Percentiles rank a stretch among this genome's conserved stretches.
phyloP scores from a whole-genome alignment of 2,113 vertebrate genomes.

The Etheostoma cragini region DNA sequence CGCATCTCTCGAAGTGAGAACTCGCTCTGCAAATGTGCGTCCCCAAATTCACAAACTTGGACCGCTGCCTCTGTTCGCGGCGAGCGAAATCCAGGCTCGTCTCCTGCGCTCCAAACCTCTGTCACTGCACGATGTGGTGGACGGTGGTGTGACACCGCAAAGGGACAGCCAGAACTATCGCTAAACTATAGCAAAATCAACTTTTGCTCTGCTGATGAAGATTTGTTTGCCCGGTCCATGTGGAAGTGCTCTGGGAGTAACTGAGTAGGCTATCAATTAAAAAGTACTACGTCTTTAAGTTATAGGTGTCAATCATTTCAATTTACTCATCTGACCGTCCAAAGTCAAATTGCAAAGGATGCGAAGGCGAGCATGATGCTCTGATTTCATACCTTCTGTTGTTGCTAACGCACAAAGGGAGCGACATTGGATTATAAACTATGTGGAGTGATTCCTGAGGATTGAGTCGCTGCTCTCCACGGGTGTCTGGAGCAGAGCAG shows the following conservation, averaged over 20 bases:
- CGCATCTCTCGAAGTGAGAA: slow-evolving; percentile 31
- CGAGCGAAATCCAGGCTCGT: not conserved
- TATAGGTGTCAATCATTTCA: not conserved
- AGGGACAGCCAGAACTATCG: slow-evolving; percentile 1
- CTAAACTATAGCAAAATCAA: slow-evolving; percentile 44
- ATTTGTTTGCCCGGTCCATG: not conserved
- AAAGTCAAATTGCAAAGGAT: not conserved
- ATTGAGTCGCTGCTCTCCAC: slow-evolving; percentile 54
- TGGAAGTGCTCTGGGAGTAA: slow-evolving; percentile 7
- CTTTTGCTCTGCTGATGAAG: slow-evolving; percentile 38
- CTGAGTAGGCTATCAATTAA: not conserved
- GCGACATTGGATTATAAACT: slow-evolving; percentile 22
- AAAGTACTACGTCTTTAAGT: not conserved
- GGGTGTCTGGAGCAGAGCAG: slow-evolving; percentile 66
- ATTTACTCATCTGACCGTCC: not conserved
- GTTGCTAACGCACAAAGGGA: not conserved
- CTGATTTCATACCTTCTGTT: not conserved
- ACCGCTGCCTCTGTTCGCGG: slow-evolving; percentile 29
- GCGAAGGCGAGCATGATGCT: slow-evolving; percentile 11
- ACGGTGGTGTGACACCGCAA: slow-evolving; percentile 10
- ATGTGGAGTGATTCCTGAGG: slow-evolving; percentile 61
- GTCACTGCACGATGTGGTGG: slow-evolving; percentile 1
- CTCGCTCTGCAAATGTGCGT: slow-evolving; percentile 17
- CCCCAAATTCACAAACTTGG: slow-evolving; percentile 53
- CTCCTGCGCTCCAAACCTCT: slow-evolving; percentile 5